Base-by-base conservation (phyloP, 2,113 vertebrate species). In the Anoura caudifer region DNA sequence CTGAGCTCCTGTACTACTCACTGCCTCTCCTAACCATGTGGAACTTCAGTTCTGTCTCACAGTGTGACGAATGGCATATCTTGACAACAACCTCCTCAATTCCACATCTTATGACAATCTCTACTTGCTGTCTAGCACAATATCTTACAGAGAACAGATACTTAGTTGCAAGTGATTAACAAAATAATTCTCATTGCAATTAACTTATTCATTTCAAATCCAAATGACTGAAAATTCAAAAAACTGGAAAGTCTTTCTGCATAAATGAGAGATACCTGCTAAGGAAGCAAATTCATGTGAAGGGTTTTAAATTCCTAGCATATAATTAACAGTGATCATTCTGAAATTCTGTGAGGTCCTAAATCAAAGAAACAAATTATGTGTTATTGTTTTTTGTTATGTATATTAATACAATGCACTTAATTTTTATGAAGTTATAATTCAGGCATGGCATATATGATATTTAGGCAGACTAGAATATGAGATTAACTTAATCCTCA, bases 401-500 rank as follows among this genome's bases (percentile, higher is more conserved):
- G 17, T 28, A 63, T n/a, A 93, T 38, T 54, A 86, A 92, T 83
- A 47, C 47, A 94, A 80, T 52, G 5, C 2, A 87, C 17, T 92
- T 88, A 52, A 77, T 97, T 75, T 87, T 87, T 31, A 59, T 92
- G 9, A 97, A 90, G 70, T 47, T 81, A 52, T 56, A 80, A 81
- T 81, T 52, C n/a, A 85, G 47, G 7, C n/a, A 52, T 3, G 9
- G 24, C 5, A 77, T 69, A 90, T 54, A 4, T 77, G 13, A 92
- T 79, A 88, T 6, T 86, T 50, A 52, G 15, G 16, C 26, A 94
- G 97, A 72, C 45, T 81, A 88, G 59, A 94, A 92, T 56, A 69
- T 22, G 76, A 97, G 91, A 70, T 83, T 77, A 75, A 90, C 96
- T 77, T 94, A 15, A 95, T 84, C 56, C 10, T 86, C 56, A 86